Conservation (phyloP, 2,113 vertebrate genomes). For the Tursiops truncatus region DNA sequence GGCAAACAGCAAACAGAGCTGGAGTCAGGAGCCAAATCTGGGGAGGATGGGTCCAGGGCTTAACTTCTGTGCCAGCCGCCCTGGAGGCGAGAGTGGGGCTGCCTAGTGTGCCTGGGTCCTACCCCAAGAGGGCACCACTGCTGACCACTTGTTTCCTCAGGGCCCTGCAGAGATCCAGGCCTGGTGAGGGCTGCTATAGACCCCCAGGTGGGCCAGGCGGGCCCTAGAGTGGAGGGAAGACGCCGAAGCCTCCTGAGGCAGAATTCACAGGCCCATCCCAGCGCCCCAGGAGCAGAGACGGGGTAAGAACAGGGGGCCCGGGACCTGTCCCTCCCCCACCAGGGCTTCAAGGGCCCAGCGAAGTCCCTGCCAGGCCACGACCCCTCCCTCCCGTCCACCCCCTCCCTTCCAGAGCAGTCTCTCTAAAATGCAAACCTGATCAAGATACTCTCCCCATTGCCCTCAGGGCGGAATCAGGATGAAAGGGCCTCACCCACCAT, state of each 20-base stretch:
- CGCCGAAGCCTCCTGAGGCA: background rate
- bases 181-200: background rate
- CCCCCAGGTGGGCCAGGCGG: background rate
- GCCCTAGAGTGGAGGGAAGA: background rate
- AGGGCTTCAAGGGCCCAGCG: background rate
- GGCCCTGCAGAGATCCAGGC: background rate
- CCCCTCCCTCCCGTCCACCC: background rate
- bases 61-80: background rate
- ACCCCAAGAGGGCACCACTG: background rate
- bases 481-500: background rate
- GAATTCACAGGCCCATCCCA: background rate
- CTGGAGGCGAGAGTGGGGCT: background rate
- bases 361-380: background rate
- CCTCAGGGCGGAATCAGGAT: background rate
- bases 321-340: background rate
- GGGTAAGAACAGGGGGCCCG: background rate
- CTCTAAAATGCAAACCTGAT: background rate
- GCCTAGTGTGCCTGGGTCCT: background rate
- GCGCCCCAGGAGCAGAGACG: background rate
- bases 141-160: background rate
- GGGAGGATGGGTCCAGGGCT: background rate
- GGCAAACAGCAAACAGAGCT: background rate
- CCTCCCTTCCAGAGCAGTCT: background rate
- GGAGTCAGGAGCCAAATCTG: background rate
- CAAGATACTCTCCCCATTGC: background rate